Conservation (phyloP, 2,888 invertebrate species). For the Torymus aiolomorphi region DNA sequence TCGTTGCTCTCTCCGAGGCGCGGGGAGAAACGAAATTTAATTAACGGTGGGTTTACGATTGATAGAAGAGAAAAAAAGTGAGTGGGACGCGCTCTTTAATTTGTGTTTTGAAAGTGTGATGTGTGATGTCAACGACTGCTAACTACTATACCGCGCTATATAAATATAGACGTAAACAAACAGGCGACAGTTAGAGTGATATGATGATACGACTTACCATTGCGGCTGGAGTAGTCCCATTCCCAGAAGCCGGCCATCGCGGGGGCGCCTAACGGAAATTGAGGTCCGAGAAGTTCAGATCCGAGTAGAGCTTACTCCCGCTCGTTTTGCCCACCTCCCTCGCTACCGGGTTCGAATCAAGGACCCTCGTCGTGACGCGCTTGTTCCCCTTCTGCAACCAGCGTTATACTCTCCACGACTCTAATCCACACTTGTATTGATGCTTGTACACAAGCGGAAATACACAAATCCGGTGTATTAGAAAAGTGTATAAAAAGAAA, state of each 20-base stretch:
- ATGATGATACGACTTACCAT: conserved; percentile 76
- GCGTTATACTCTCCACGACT: no score
- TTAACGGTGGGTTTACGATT: neutral
- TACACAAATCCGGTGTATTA: no score
- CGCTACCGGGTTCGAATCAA: conserved; percentile 3
- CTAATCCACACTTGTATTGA: no score
- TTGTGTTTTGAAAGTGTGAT: no score
- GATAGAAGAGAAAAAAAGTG: no score
- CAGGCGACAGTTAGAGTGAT: no score
- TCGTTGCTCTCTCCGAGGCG: neutral
- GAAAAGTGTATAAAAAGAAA: no score
- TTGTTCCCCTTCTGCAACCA: neutral
- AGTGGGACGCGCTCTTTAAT: no score
- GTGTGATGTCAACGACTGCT: no score
- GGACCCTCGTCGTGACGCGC: conserved; percentile 5
- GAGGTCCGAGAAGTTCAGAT: conserved; percentile 72
- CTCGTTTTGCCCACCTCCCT: conserved; percentile 68
- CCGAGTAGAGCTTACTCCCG: conserved; percentile 72
- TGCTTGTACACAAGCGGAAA: no score
- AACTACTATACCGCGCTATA: no score
- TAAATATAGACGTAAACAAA: no score
- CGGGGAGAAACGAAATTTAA: neutral
- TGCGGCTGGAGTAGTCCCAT: conserved; percentile 80
- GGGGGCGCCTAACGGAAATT: conserved; percentile 67
- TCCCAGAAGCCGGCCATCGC: conserved; percentile 76